Conservation (phyloP, 2,888 invertebrate species). For the Ectropis crepuscularia region DNA sequence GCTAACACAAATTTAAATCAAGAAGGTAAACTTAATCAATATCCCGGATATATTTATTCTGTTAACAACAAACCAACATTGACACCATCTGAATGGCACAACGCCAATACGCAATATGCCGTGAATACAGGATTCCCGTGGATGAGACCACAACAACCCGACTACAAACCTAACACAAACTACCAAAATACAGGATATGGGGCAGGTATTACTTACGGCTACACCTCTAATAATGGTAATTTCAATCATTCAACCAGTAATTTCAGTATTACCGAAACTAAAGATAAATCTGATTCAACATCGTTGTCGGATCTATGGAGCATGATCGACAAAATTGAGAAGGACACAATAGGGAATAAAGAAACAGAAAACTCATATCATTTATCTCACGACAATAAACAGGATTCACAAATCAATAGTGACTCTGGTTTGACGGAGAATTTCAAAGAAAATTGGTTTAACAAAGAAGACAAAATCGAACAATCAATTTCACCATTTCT, state of each 20-base stretch:
- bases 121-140: slow-evolving; percentile 1
- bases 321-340: slow-evolving; percentile 48
- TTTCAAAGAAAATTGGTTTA: slow-evolving; percentile 6
- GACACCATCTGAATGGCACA: neutral
- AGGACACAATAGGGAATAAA: slow-evolving; percentile 36
- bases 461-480: slow-evolving; percentile 7
- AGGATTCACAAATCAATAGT: slow-evolving; percentile 6
- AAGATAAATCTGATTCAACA: slow-evolving; percentile 19
- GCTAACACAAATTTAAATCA: too few relatives aligned
- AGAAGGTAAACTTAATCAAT: neutral
- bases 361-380: slow-evolving; percentile 15
- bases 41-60: neutral
- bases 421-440: slow-evolving; percentile 3
- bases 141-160: neutral
- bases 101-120: neutral
- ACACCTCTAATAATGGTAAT: slow-evolving; percentile 22
- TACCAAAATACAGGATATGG: slow-evolving; percentile 9
- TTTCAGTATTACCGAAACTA: neutral
- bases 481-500: neutral
- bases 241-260: slow-evolving; percentile 28
- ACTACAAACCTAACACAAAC: neutral
- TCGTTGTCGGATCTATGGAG: slow-evolving; percentile 49
- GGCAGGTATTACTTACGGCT: slow-evolving; percentile 11
- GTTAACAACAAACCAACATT: neutral
- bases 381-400: neutral